These are phyloP conservation scores for Porites lobata DNA, from an alignment of 92 coral and sea anemone genomes.

Conservation along the genomic window DNA sequence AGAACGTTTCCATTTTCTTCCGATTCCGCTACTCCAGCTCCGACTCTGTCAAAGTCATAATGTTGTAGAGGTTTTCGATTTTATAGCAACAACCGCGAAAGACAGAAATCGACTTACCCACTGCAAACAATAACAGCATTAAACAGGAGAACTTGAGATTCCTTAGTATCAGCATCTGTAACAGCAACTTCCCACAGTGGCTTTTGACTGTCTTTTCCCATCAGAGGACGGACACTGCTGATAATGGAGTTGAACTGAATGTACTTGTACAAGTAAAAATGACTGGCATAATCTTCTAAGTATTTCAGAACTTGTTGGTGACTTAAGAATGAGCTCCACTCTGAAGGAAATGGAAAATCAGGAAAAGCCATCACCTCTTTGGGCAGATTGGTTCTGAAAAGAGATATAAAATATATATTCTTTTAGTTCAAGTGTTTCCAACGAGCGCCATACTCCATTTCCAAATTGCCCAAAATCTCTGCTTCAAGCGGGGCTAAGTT, in stretches of 20 bases:
- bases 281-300: slow-evolving; percentile 76
- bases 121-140: slow-evolving; percentile 89
- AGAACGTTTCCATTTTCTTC: too few relatives aligned
- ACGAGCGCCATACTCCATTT: too few relatives aligned
- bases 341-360: slow-evolving; percentile 84
- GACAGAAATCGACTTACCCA: slow-evolving; percentile 73
- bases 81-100: too few relatives aligned
- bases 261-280: slow-evolving; percentile 67
- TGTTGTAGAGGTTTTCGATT: too few relatives aligned
- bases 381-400: slow-evolving; percentile 87
- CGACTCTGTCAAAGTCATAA: too few relatives aligned
- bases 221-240: slow-evolving; percentile 68
- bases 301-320: slow-evolving; percentile 74
- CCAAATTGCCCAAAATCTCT: too few relatives aligned
- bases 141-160: slow-evolving; percentile 48
- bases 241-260: slow-evolving; percentile 78
- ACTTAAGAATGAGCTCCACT: slow-evolving; percentile 66
- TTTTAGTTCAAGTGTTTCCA: too few relatives aligned
- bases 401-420: too few relatives aligned
- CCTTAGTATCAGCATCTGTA: slow-evolving; percentile 49
- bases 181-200: slow-evolving; percentile 81
- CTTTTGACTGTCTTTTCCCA: slow-evolving; percentile 21
- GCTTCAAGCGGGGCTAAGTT: too few relatives aligned
- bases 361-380: slow-evolving; percentile 93
- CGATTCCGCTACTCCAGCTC: too few relatives aligned